Evolutionary conservation across 2,888 invertebrate genomes (phyloP), one percentile per base, ranked within the genome.

Genomic region (Aspidiotus destructor): DNA sequence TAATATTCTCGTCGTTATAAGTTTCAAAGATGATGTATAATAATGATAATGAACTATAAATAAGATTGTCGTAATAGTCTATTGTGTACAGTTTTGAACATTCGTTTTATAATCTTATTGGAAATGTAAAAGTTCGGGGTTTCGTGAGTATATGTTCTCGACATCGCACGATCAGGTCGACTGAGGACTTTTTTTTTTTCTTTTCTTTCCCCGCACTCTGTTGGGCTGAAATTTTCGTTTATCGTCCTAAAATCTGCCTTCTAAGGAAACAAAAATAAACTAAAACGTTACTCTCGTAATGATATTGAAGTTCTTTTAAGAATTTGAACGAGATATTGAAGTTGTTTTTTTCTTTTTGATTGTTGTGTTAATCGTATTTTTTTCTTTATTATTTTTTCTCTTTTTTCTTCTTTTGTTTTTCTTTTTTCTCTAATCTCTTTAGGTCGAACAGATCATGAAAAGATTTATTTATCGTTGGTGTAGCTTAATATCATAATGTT

Each of bases 311-410:
- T 13, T 15, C n/a, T 15, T 57, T 15, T 57, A n/a, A 57, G 11
- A 11, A 13, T 57, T 16, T 52, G 13, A 28, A 28, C 28, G 28
- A 28, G 28, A 28, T 28, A 28, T 52, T 52, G 52, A 52, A n/a
- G 11, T 52, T 52, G 11, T 52, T 52, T 52, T n/a, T 52, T 5
- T 52, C 13, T 52, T 52, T 52, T 52, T 52, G 28, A 13, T 52
- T 52, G 13, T 52, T n/a, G n/a, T n/a, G 52, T 52, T 52, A 52
- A 52, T n/a, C n/a, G 52, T 52, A 13, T 52, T 52, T 52, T 52
- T 52, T 52, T 52, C 5, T 52, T n/a, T 52, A 3, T 5, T n/a
- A 5, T n/a, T 7, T 54, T 54, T 17, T n/a, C 55, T 17, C 8
- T 8, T 5, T 54, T 54, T 54, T 54, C 17, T 54, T 54, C 17